Evolutionary conservation across 1,140 invertebrate species (phyloP).

Genomic region (Teleopsis dalmanni): DNA sequence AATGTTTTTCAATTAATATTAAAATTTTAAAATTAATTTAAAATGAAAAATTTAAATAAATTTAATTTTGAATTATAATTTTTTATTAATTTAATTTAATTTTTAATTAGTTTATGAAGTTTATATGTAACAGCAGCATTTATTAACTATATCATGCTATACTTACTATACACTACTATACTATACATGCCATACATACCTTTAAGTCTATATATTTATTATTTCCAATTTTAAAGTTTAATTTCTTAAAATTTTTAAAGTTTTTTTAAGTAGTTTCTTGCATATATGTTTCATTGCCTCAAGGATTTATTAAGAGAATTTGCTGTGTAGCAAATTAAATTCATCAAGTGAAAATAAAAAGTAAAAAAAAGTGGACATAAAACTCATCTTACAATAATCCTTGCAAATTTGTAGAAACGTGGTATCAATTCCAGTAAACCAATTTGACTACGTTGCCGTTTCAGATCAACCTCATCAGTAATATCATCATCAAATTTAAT

Average conservation of each 20-base stretch:
- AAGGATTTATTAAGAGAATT: slow-evolving; percentile 13
- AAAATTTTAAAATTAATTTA: too few relatives aligned
- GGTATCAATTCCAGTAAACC: neutral
- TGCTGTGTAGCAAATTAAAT: neutral
- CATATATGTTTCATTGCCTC: slow-evolving; percentile 12
- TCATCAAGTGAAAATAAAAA: neutral
- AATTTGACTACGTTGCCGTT: slow-evolving; percentile 15
- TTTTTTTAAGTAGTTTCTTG: neutral
- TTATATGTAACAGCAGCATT: neutral
- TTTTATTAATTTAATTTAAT: neutral
- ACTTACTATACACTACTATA: too few relatives aligned
- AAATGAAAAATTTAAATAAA: neutral
- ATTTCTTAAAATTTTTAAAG: slow-evolving; percentile 16
- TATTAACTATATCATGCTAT: neutral
- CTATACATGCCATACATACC: too few relatives aligned
- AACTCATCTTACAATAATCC: neutral
- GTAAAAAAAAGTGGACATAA: neutral
- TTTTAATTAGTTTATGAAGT: neutral
- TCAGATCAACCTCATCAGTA: slow-evolving; percentile 17
- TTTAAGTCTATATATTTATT: slow-evolving; percentile 5
- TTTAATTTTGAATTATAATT: neutral
- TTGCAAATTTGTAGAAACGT: slow-evolving; percentile 1
- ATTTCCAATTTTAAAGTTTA: slow-evolving; percentile 28
- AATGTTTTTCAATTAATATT: too few relatives aligned
- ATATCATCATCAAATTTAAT: slow-evolving; percentile 4